phyloP scores from a whole-genome alignment of 2,888 invertebrate species.

The Ormyrus rosae region DNA sequence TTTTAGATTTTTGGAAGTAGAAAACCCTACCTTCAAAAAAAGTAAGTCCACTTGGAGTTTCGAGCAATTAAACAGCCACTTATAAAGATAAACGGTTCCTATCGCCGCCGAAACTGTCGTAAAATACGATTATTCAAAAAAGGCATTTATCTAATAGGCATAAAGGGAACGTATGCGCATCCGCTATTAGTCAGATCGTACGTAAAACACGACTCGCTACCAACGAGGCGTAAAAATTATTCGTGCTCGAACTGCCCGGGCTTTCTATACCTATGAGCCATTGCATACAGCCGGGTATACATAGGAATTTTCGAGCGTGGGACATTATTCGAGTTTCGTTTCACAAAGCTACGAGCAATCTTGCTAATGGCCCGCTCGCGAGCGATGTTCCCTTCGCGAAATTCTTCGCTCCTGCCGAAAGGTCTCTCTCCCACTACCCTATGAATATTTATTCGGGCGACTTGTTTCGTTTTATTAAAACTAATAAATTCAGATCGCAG shows the following conservation, averaged over 20 bases:
- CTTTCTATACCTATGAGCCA: conserved; percentile 28
- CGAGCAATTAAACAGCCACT: too few relatives aligned
- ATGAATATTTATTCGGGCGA: conserved; percentile 69
- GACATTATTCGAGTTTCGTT: conserved; percentile 57
- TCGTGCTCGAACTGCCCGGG: conserved; percentile 13
- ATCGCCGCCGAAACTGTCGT: too few relatives aligned
- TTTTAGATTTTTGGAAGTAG: too few relatives aligned
- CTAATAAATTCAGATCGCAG: conserved; percentile 66
- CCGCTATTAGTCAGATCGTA: conserved; percentile 15
- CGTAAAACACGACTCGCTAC: background rate
- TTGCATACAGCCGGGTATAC: conserved; percentile 4
- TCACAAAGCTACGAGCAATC: conserved; percentile 67
- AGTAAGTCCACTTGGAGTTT: too few relatives aligned
- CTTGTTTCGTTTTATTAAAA: conserved; percentile 72
- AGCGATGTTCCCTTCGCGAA: conserved; percentile 65
- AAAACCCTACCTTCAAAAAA: too few relatives aligned
- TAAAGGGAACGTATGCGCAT: conserved; percentile 2
- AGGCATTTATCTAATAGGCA: conserved; percentile 11
- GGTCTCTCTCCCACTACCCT: conserved; percentile 51
- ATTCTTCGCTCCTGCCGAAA: conserved; percentile 42
- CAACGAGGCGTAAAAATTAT: conserved; percentile 53
- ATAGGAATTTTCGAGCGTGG: conserved; percentile 53
- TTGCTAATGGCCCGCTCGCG: conserved; percentile 69
- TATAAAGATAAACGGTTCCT: too few relatives aligned
- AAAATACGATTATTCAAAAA: too few relatives aligned